Percentiles rank a stretch among this genome's conserved stretches.
These are phyloP conservation scores for Ips typographus DNA, from an alignment of 1,140 invertebrate species.

Conservation along the genomic window DNA sequence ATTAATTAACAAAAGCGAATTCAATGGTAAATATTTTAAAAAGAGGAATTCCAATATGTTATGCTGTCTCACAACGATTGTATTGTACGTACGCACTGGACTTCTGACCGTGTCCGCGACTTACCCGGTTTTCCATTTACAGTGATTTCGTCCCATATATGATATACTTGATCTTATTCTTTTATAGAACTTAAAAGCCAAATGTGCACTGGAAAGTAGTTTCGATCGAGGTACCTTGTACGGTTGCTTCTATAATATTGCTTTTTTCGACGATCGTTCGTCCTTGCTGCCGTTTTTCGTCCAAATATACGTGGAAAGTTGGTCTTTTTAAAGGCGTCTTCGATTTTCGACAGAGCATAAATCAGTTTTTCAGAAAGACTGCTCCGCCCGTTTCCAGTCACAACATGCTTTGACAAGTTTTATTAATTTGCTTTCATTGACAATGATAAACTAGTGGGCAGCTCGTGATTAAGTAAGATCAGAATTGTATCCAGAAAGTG, in stretches of 20 bases:
- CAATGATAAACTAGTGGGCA: too few relatives aligned
- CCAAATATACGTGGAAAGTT: background rate
- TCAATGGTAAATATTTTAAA: constrained; percentile 26
- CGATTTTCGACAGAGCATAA: too few relatives aligned
- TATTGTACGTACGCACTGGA: constrained; percentile 31
- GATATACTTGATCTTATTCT: constrained; percentile 55
- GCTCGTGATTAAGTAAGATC: too few relatives aligned
- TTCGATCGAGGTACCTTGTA: constrained; percentile 50
- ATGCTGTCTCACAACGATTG: constrained; percentile 27
- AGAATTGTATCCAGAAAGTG: too few relatives aligned
- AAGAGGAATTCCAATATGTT: constrained; percentile 32
- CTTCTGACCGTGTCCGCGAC: constrained; percentile 45
- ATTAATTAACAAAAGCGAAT: constrained; percentile 17
- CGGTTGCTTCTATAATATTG: constrained; percentile 46
- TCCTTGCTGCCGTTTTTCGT: constrained; percentile 13
- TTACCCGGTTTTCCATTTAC: constrained; percentile 55
- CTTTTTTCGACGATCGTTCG: constrained; percentile 7
- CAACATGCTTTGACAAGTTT: too few relatives aligned
- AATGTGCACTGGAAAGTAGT: constrained; percentile 49
- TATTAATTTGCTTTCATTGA: too few relatives aligned
- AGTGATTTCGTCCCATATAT: constrained; percentile 55
- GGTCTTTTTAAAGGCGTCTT: too few relatives aligned
- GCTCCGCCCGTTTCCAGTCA: too few relatives aligned
- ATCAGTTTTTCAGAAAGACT: too few relatives aligned
- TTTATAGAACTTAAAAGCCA: constrained; percentile 50